phyloP scores from a whole-genome alignment of 2,113 vertebrate genomes.

The Pelodiscus sinensis region DNA sequence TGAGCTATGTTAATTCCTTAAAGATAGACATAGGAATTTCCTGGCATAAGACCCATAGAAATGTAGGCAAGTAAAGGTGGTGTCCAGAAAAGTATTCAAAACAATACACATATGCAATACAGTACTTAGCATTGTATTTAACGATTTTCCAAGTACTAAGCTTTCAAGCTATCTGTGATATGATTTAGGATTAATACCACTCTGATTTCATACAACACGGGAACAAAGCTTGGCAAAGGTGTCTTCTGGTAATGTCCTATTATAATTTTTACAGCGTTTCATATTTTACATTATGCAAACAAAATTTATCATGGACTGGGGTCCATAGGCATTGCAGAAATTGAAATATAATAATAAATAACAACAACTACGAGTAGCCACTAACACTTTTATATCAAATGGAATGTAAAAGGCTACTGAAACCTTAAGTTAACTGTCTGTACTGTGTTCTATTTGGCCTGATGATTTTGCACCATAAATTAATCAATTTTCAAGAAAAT shows the following conservation, averaged over 20 bases:
- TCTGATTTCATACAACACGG: conserved; percentile 8
- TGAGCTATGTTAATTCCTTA: conserved; percentile 65
- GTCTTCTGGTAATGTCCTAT: neutral
- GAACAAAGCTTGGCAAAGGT: neutral
- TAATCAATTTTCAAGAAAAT: neutral
- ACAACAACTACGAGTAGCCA: neutral
- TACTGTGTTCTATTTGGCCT: neutral
- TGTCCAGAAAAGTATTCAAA: conserved; percentile 33
- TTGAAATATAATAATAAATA: neutral
- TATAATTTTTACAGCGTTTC: neutral
- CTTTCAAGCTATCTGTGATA: conserved; percentile 49
- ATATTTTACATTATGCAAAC: neutral
- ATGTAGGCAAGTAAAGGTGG: neutral
- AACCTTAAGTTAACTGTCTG: neutral
- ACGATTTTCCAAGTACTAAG: conserved; percentile 60
- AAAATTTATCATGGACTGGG: neutral
- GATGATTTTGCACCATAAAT: neutral
- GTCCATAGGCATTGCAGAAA: neutral
- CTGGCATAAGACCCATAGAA: conserved; percentile 41
- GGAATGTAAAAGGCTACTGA: neutral
- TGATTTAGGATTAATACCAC: conserved; percentile 22
- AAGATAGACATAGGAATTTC: conserved; percentile 64
- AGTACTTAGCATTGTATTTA: conserved; percentile 49
- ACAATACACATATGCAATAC: conserved; percentile 51
- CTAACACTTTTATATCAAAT: neutral